phyloP scores from a whole-genome alignment of 1,140 invertebrate species.

The Mycetomoellerius zeteki region DNA sequence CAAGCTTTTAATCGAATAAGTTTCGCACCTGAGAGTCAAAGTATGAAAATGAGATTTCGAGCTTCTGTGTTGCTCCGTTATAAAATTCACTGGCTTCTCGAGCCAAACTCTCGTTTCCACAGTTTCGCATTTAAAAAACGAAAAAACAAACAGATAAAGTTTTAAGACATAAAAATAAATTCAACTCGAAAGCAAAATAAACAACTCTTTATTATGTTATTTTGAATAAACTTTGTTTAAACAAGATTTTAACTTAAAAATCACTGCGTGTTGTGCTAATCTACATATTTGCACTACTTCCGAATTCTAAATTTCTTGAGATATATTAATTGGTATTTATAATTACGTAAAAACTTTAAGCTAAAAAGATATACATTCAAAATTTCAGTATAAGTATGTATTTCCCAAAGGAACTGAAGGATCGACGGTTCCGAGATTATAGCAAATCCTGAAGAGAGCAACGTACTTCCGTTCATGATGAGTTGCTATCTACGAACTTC shows the following conservation, averaged over 20 bases:
- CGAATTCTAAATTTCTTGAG: neutral
- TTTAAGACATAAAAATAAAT: neutral
- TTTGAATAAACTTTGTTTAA: neutral
- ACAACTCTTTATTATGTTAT: neutral
- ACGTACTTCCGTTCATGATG: conserved; percentile 26
- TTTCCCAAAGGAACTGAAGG: neutral
- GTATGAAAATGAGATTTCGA: conserved; percentile 40
- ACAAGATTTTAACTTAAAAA: neutral
- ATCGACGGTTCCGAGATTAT: neutral
- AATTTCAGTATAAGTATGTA: neutral
- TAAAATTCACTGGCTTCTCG: conserved; percentile 3
- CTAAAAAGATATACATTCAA: neutral
- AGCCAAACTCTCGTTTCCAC: conserved; percentile 7
- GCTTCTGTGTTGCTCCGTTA: conserved; percentile 5
- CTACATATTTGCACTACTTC: neutral
- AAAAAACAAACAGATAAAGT: neutral
- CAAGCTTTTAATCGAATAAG: conserved; percentile 59
- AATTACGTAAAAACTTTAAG: neutral
- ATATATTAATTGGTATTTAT: neutral
- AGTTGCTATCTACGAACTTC: conserved; percentile 5
- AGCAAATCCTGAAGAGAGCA: neutral
- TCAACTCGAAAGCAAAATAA: neutral
- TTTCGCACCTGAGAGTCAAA: conserved; percentile 30
- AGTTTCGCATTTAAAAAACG: neutral
- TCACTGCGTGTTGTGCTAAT: neutral